Evolutionary conservation across 1,140 invertebrate genomes (phyloP), one percentile per base, ranked within the genome.

Genomic region (Dysdera silvatica): DNA sequence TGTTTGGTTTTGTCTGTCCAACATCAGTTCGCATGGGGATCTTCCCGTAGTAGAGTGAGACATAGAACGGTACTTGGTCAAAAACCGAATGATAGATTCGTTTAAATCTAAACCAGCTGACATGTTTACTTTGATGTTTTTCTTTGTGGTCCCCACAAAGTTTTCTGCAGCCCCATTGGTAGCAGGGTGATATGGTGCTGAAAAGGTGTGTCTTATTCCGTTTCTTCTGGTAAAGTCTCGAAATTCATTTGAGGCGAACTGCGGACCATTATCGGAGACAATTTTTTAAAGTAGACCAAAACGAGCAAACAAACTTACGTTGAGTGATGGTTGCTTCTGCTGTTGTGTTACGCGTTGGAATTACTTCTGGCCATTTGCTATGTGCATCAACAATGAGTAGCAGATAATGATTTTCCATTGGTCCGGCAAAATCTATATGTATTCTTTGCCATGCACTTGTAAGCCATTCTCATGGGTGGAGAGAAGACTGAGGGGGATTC

Each of bases 181-280:
- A 18, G 66, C 59, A 18, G 74, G 73, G 43, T 72, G 67, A 33
- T 72, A 70, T 16, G 66, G 20, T 0, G 69, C 70, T 3, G 71
- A 68, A 37, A 59, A 57, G 0, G 65, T 48, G 35, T 71, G 71
- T 20, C 69, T 29, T 14, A 72, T 72, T 0, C 63, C 58, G 33
- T 68, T 35, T 12, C 43, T 7, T 23, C 40, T 60, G 0, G 23
- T 28, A 24, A 65, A 55, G 16, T 55, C 6, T 20, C 28, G 16
- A 51, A 71, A 68, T 5, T 53, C 26, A 12, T 31, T 67, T 70
- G 53, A 75, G 20, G 49, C 69, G 47, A 79, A 80, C 60, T 76
- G 75, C 0, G 64, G 23, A 3, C 76, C 76, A 52, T 72, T 72
- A 60, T 80, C 77, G 0, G 74, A 77, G 0, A 73, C 78, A 12